Percentiles rank a stretch among this genome's conserved stretches.
These are phyloP conservation scores for Lasioglossum marginatum DNA, from an alignment of 2,888 invertebrate species.

Conservation along the genomic window DNA sequence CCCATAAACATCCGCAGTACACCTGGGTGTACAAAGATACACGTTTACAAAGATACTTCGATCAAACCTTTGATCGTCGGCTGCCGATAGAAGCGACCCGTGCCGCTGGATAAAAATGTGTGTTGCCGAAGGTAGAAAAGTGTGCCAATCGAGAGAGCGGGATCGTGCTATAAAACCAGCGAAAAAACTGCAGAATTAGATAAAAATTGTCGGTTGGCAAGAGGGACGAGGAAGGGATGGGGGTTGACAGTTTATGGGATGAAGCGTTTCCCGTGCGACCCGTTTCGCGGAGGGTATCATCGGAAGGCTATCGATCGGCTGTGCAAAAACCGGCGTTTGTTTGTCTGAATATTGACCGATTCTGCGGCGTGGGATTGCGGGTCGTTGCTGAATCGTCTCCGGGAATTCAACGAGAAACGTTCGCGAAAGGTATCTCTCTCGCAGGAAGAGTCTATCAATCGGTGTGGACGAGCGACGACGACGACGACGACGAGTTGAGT, in stretches of 20 bases:
- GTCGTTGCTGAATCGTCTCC: background rate
- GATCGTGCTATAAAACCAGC: background rate
- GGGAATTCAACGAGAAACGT: background rate
- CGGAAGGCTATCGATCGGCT: background rate
- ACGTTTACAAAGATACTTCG: background rate
- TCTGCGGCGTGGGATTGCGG: background rate
- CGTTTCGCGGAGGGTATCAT: slow-evolving; percentile 8
- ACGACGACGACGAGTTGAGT: background rate
- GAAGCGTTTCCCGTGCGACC: slow-evolving; percentile 49
- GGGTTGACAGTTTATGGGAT: slow-evolving; percentile 25
- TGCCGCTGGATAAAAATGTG: background rate
- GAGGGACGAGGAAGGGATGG: background rate
- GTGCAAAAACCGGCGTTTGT: background rate
- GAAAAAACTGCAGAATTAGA: slow-evolving; percentile 4
- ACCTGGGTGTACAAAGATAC: too few relatives aligned
- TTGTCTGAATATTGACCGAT: slow-evolving; percentile 1
- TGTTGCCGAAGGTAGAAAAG: background rate
- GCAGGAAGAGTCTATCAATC: slow-evolving; percentile 45
- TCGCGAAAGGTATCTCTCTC: slow-evolving; percentile 1
- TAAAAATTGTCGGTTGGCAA: background rate
- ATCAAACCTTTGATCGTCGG: background rate
- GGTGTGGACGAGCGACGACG: background rate
- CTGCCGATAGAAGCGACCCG: background rate
- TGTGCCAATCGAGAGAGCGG: background rate
- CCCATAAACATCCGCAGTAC: background rate